Evolutionary conservation across 2,113 vertebrate species (phyloP), one percentile per base, ranked within the genome.

Genomic region (Myotis davidii): DNA sequence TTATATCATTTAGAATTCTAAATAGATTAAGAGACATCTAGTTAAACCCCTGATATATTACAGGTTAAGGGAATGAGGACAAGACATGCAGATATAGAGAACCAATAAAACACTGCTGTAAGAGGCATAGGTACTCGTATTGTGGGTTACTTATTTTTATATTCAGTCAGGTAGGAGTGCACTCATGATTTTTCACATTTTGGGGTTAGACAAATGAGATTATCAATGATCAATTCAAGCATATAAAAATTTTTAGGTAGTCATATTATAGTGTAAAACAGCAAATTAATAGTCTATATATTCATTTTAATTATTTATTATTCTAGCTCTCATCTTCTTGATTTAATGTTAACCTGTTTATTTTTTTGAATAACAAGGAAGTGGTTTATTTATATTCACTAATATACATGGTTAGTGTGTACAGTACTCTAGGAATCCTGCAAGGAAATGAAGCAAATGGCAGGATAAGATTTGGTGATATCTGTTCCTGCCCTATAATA

Each of bases 41-140:
- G 39, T 69, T 56, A 65, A 86, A 64, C 1, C 2, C 4, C 10
- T 29, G 88, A 29, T 9, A 16, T 78, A 34, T 37, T 13, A 34
- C 12, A 54, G 37, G 29, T 64, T 64, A n/a, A n/a, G 14, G 16
- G 23, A 93, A 78, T 61, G 20, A 50, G 73, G 16, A 50, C 27
- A 65, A 54, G 6, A 9, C 45, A 50, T n/a, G 48, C 42, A 72
- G 12, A 37, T 52, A 50, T 54, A 16, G 9, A 32, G 45, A 32
- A 48, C 42, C 45, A 76, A 76, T 20, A 50, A 50, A 48, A 32
- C 27, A 32, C 73, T 48, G 73, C 5, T 17, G 0, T 2, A 76
- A 76, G 1, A 50, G 16, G 45, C 9, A 29, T 50, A 50, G 0
- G 1, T 10, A 20, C 27, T 48, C 3, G 2, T 8, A 32, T 76